phyloP scores from a whole-genome alignment of 2,888 invertebrate species.

The Xestia c-nigrum region DNA sequence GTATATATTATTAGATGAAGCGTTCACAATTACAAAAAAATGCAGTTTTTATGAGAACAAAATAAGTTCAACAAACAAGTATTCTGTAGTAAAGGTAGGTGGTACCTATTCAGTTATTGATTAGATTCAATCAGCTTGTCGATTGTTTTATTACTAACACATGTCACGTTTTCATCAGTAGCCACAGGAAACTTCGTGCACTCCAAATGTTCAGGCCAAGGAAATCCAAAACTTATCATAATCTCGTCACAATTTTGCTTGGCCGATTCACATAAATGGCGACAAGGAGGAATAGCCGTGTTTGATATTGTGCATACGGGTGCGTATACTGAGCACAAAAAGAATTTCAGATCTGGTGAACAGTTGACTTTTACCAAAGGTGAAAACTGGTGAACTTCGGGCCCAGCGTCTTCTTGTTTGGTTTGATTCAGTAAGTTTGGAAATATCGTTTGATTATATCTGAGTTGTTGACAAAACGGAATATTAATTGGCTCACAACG shows the following conservation, averaged over 20 bases:
- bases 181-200: constrained; percentile 95
- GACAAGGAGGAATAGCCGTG: constrained; percentile 96
- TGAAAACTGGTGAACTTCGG: constrained; percentile 97
- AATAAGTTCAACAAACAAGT: too few relatives aligned
- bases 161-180: constrained; percentile 92
- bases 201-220: constrained; percentile 97
- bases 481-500: constrained; percentile 98
- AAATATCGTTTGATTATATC: constrained; percentile 98
- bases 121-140: too few relatives aligned
- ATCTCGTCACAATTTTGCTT: constrained; percentile 96
- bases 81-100: too few relatives aligned
- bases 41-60: too few relatives aligned
- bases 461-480: constrained; percentile 97
- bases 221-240: constrained; percentile 96
- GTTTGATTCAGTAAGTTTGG: constrained; percentile 98
- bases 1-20: too few relatives aligned
- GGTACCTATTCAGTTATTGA: too few relatives aligned
- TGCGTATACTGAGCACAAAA: constrained; percentile 98
- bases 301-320: constrained; percentile 99
- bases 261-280: constrained; percentile 97
- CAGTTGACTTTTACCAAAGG: constrained; percentile 98
- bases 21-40: too few relatives aligned
- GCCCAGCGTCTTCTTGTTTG: constrained; percentile 98
- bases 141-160: constrained; percentile 96
- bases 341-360: constrained; percentile 98